Evolutionary conservation across 2,797 vertebrate genomes (phyloP).

Genomic region (Sebastes reedi): DNA sequence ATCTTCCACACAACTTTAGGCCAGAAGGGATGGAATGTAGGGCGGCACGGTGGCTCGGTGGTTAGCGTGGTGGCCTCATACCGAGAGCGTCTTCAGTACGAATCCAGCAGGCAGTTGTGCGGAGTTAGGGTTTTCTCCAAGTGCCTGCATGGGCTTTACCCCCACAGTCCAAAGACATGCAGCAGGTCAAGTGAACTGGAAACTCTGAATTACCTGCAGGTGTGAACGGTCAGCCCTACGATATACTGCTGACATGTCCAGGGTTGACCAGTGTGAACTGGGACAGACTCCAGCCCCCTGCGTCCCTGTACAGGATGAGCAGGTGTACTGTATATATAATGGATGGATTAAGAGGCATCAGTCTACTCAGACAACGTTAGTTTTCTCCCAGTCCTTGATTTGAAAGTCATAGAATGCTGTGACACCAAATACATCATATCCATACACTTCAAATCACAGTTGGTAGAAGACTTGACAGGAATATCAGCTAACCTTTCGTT

Average conservation of each 20-base stretch:
- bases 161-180: background rate
- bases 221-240: background rate
- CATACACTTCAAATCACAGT: background rate
- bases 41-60: background rate
- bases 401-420: background rate
- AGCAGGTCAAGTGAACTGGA: background rate
- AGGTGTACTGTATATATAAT: background rate
- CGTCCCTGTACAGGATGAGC: background rate
- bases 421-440: background rate
- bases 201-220: background rate
- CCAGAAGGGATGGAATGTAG: background rate
- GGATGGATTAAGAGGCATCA: background rate
- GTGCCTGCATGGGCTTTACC: background rate
- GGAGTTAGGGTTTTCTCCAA: background rate
- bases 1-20: background rate
- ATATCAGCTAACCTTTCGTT: slow-evolving; percentile 1
- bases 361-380: background rate
- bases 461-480: slow-evolving; percentile 1
- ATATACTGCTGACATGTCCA: background rate
- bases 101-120: background rate
- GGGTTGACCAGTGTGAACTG: background rate
- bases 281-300: background rate
- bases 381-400: background rate
- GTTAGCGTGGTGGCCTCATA: background rate
- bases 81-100: background rate